Percentiles rank a stretch among this genome's conserved stretches.
These are phyloP conservation scores for Frieseomelitta varia DNA, from an alignment of 1,140 invertebrate genomes.

Conservation along the genomic window DNA sequence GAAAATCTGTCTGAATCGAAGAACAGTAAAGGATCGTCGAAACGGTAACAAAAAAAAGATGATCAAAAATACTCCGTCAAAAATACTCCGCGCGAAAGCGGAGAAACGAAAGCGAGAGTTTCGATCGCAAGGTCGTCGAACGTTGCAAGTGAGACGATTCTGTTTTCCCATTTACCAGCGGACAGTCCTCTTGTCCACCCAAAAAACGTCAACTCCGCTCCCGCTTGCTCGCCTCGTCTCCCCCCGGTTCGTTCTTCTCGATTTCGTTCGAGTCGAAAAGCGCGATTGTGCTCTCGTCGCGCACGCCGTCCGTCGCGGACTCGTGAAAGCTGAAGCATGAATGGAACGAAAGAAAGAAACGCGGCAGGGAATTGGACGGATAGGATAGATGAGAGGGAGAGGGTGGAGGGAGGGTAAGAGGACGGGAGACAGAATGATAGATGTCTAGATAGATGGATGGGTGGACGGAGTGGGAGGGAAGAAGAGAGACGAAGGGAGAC, in stretches of 20 bases:
- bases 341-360: conserved; percentile 51
- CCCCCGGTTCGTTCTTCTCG: conserved; percentile 19
- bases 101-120: conserved; percentile 22
- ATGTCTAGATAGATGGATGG: conserved; percentile 28
- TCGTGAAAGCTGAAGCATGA: conserved; percentile 43
- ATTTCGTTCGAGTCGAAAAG: conserved; percentile 8
- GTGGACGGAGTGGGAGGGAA: not conserved
- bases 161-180: conserved; percentile 28
- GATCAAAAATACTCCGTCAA: not conserved
- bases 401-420: not conserved
- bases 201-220: not conserved
- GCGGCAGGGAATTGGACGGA: conserved; percentile 17
- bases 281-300: conserved; percentile 33
- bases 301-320: not conserved
- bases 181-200: not conserved
- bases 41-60: not conserved
- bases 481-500: not conserved
- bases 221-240: not conserved
- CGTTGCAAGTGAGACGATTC: not conserved
- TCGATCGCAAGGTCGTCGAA: not conserved
- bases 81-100: not conserved
- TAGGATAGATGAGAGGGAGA: conserved; percentile 2
- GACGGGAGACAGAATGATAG: conserved; percentile 34
- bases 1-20: not conserved
- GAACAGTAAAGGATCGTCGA: too few relatives aligned